These are phyloP conservation scores for Phoeniculus purpureus DNA, from an alignment of 2,797 vertebrate species.

Conservation along the genomic window DNA sequence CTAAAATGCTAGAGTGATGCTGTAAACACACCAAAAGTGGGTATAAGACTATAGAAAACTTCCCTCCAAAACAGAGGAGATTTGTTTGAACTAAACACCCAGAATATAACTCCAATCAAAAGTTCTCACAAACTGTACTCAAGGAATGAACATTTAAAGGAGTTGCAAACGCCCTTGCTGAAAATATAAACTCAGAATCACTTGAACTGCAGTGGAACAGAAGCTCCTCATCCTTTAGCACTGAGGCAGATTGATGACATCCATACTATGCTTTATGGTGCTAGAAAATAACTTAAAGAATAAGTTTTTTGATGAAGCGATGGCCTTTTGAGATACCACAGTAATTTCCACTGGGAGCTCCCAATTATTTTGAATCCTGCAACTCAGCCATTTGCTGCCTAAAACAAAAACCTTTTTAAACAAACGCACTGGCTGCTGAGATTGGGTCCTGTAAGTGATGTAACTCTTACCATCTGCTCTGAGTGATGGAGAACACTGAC, in stretches of 20 bases:
- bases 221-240: background rate
- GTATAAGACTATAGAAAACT: background rate
- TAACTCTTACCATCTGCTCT: background rate
- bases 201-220: constrained; percentile 6
- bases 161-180: constrained; percentile 6
- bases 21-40: constrained; percentile 31
- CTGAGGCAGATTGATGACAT: background rate
- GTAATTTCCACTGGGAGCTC: background rate
- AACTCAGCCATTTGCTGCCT: background rate
- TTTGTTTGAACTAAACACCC: background rate
- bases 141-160: constrained; percentile 3
- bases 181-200: constrained; percentile 31
- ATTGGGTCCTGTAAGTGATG: background rate
- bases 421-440: background rate
- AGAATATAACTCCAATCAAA: background rate
- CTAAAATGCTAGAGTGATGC: background rate
- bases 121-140: background rate
- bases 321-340: background rate
- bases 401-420: background rate
- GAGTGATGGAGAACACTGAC: background rate
- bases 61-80: background rate
- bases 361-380: background rate
- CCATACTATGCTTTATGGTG: background rate
- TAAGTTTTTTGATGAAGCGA: background rate
- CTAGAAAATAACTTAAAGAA: background rate